Conservation (phyloP, 2,113 vertebrate species). For the Xyrauchen texanus region DNA sequence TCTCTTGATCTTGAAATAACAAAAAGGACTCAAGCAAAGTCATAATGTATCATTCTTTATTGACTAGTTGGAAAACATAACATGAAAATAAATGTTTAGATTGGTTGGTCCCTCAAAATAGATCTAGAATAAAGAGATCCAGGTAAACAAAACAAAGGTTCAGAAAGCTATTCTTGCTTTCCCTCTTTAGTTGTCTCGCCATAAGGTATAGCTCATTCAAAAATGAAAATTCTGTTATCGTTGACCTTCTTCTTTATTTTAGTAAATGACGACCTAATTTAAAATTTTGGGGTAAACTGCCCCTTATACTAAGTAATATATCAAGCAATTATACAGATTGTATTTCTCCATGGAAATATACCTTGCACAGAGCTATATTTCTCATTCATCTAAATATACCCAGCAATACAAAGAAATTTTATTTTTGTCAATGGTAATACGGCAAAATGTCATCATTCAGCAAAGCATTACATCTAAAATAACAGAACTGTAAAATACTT, state of each 20-base stretch:
- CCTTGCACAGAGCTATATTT: constrained; percentile 48
- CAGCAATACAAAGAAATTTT: constrained; percentile 34
- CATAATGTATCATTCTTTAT: constrained; percentile 73
- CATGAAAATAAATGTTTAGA: constrained; percentile 70
- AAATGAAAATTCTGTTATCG: constrained; percentile 15
- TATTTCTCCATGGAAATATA: constrained; percentile 48
- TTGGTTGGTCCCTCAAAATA: constrained; percentile 73
- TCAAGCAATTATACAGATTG: constrained; percentile 6
- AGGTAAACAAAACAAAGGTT: constrained; percentile 66
- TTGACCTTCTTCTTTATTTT: no score
- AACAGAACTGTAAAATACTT: constrained; percentile 67
- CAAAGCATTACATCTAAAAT: constrained; percentile 61
- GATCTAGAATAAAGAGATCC: constrained; percentile 64
- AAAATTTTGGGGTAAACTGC: no score
- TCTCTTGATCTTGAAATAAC: constrained; percentile 30
- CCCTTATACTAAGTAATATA: no score
- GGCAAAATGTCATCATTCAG: constrained; percentile 65
- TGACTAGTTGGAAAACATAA: constrained; percentile 74
- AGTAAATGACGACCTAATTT: no score
- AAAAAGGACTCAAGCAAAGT: constrained; percentile 47
- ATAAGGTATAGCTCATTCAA: background rate
- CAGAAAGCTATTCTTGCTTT: constrained; percentile 55
- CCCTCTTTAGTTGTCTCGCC: background rate
- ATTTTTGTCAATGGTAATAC: constrained; percentile 64
- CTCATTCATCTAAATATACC: constrained; percentile 50